Conservation (phyloP, 2,888 invertebrate genomes). For the Acleris laterana region DNA sequence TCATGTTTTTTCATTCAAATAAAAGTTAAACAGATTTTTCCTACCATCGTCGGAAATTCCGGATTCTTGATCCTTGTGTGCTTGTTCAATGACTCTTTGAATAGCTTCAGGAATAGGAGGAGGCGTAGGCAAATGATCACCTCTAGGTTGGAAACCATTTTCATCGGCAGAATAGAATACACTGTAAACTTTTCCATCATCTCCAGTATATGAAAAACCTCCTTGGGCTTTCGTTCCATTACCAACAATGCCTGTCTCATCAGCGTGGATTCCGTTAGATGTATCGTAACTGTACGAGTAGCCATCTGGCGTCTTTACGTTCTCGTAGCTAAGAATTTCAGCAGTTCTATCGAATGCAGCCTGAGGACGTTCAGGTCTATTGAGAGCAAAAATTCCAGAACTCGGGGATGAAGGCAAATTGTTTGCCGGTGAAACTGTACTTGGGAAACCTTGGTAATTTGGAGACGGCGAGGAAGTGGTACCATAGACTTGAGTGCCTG, state of each 20-base stretch:
- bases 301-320: conserved; percentile 58
- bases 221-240: conserved; percentile 69
- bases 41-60: conserved; percentile 70
- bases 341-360: conserved; percentile 61
- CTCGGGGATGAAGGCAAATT: conserved; percentile 34
- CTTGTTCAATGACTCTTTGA: conserved; percentile 65
- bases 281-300: conserved; percentile 70
- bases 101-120: conserved; percentile 73
- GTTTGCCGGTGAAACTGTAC: neutral
- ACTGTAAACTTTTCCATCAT: conserved; percentile 70
- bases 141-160: conserved; percentile 68
- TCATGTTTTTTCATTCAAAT: neutral
- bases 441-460: conserved; percentile 2
- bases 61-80: conserved; percentile 55
- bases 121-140: conserved; percentile 73
- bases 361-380: conserved; percentile 54
- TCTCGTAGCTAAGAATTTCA: conserved; percentile 61
- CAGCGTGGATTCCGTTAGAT: conserved; percentile 71
- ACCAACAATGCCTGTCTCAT: conserved; percentile 64
- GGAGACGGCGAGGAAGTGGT: conserved; percentile 5
- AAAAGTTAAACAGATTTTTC: conserved; percentile 18
- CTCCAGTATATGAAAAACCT: conserved; percentile 69
- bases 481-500: conserved; percentile 6
- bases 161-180: conserved; percentile 71
- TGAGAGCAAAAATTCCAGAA: conserved; percentile 40